These are phyloP conservation scores for Neotoma lepida DNA, from an alignment of 2,113 vertebrate species.

Conservation along the genomic window DNA sequence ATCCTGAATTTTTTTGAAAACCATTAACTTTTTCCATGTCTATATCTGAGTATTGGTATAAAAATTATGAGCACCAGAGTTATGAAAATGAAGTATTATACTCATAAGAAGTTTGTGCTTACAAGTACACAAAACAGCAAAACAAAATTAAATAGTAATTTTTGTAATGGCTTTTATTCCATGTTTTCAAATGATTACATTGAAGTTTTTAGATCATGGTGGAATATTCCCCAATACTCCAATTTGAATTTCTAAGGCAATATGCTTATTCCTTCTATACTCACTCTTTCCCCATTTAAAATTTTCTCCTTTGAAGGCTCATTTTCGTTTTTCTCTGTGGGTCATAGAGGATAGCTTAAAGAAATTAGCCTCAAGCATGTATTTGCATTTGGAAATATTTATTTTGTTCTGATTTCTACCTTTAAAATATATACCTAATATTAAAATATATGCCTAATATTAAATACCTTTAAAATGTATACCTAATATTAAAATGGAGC, in stretches of 20 bases:
- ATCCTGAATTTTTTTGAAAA: not conserved
- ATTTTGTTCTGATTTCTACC: not conserved
- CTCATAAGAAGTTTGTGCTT: not conserved
- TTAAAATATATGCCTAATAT: not conserved
- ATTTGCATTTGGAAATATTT: not conserved
- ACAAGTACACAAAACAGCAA: not conserved
- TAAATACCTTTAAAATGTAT: no score
- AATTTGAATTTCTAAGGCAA: not conserved
- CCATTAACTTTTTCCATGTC: not conserved
- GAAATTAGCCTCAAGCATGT: not conserved
- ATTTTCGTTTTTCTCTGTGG: not conserved
- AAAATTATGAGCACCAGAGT: not conserved
- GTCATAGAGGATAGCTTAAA: not conserved
- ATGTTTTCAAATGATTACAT: not conserved
- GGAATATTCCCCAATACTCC: no score
- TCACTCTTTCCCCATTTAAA: not conserved
- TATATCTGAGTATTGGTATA: not conserved
- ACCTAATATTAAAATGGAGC: not conserved
- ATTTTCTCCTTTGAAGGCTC: fast-evolving
- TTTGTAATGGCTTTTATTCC: not conserved
- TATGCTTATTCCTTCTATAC: not conserved
- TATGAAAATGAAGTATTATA: not conserved
- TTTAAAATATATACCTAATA: not conserved
- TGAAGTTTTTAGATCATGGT: not conserved
- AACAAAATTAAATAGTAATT: not conserved